Evolutionary conservation across 2,797 vertebrate genomes (phyloP), one percentile per base, ranked within the genome.

Genomic region (Taenioides sp.): DNA sequence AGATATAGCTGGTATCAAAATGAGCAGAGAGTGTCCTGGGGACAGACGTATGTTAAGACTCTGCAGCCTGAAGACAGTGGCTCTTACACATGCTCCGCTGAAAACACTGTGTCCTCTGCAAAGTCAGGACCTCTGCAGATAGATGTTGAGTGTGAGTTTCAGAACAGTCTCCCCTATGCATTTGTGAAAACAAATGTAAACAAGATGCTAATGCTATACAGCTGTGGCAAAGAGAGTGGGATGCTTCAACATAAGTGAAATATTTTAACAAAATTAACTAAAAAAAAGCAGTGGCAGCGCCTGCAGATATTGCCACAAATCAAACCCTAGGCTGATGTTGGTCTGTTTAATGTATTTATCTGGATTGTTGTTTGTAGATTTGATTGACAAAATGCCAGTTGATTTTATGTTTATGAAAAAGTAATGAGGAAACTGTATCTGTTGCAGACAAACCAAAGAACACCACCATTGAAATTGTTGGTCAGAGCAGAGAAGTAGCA

Each of bases 381-480:
- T 9, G 4, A 3, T 62, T 7, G 20, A n/a, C 55, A 62, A n/a
- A 20, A 22, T 31, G 18, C 1, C 11, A 27, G 7, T 49, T 20
- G 40, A 12, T 40, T 40, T 40, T 12, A 40, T 40, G n/a, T n/a
- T n/a, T n/a, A n/a, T n/a, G n/a, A 23, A 59, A 59, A 27, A 20
- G 25, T 27, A 49, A 50, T 25, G 40, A 14, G 7, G n/a, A 22
- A 23, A 57, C 2, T 55, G 22, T 57, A 64, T 43, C 7, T 2
- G 57, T 71, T 60, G 4, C 78, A 94, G 93, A 90, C 73, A 31
- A 5, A 5, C 92, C 93, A 37, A 77, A 62, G 69, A 64, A 62
- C 0, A 60, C 82, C 0, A 0, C 0, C 0, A 83, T 91, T 69
- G 58, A n/a, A 1, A 0, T 0, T 1, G 0, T 0, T 6, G 0